Evolutionary conservation across 2,797 vertebrate species (phyloP), one percentile per base, ranked within the genome.

Genomic region (Hyperoplus immaculatus): DNA sequence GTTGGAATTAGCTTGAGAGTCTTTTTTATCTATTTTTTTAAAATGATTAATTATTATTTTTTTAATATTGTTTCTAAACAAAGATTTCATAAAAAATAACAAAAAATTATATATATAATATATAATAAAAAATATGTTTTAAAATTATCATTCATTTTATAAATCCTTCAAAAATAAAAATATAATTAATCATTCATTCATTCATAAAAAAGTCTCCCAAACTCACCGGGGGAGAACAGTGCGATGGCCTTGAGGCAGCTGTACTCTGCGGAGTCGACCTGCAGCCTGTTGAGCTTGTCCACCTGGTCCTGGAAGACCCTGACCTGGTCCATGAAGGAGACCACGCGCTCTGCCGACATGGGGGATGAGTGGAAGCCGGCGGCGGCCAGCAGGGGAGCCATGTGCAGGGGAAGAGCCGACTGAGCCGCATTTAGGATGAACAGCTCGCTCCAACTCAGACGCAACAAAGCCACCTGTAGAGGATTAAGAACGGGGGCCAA

Each of bases 291-390:
- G 81, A 99, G 95, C 93, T 99, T 99, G 90, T 99, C 98, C 94
- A 99, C 98, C 95, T 99, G 98, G 84, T 99, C 98, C 96, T 99
- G 98, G 90, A 99, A 98, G 59, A 98, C 91, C 12, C 98, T 94
- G 88, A 99, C 96, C 94, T 99, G 97, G 88, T 99, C 98, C 98
- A 99, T 99, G 93, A 99, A 99, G 86, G 97, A 95, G 78, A 99
- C 98, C 0, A 98, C 98, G 0, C 97, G 95, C 84, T 99, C 97
- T 0, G 97, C 98, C 0, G 97, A 96, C 98, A 99, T 98, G 83
- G 97, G 98, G 0, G 97, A 95, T 2, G 97, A 96, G 73, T 99
- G 98, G 83, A 99, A 97, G 1, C 98, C 98, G 0, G 98, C 98
- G 0, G 98, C 98, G 0, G 97, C 97, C 90, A 99, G 92, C 75